Evolutionary conservation across 2,797 vertebrate genomes (phyloP), one percentile per base, ranked within the genome.

Genomic region (Gadopsis bispinosus): DNA sequence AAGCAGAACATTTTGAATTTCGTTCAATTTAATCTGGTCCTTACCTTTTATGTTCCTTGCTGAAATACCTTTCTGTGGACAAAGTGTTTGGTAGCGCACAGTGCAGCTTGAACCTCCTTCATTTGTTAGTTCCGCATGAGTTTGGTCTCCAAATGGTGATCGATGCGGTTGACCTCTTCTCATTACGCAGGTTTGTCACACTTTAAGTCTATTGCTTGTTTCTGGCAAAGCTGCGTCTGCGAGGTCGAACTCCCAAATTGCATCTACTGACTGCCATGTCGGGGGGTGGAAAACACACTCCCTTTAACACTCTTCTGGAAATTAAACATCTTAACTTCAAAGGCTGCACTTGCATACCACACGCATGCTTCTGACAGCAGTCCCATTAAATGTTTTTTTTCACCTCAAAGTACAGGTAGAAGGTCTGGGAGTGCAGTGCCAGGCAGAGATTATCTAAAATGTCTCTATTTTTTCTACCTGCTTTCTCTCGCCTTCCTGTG

Each of bases 301-400:
- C 13, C 10, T 39, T 10, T 39, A 39, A 39, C 37, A 39, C 37
- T 39, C 10, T 7, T 35, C 11, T 31, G 3, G 7, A 77, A 66
- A 62, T 43, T 1, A 75, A 22, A 12, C 11, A 0, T 29, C 11
- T 69, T 11, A 13, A 16, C 20, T 67, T 51, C 20, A 64, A 45
- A 59, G 26, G 14, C 48, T 33, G 17, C 12, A 17, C 31, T 59
- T 59, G 33, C 5, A 47, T 45, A 47, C 35, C 7, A 16, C n/a
- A 17, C 17, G 33, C 3, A 63, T 55, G 33, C 22, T 13, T 13
- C 19, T 77, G 45, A 78, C 67, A 33, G 29, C n/a, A 60, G 19
- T 76, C 20, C 2, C 43, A 5, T 51, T n/a, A 16, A 11, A 53
- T 48, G 26, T 10, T 51, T 63, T 61, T 50, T 50, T 20, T 61